Evolutionary conservation across 2,797 vertebrate species (phyloP).

Genomic region (Chelon labrosus): DNA sequence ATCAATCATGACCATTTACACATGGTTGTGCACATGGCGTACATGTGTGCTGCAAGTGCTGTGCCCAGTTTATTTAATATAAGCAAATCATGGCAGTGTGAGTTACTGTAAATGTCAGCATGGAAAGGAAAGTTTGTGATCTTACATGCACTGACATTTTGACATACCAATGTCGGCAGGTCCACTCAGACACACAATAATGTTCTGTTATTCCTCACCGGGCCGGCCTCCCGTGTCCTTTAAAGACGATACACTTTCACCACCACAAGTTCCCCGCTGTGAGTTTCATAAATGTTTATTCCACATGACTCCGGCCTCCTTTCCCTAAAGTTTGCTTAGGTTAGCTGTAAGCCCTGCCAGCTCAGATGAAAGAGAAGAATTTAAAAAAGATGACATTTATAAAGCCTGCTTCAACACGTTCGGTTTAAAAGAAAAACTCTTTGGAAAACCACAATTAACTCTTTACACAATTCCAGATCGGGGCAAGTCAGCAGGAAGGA

Average conservation of each 20-base stretch:
- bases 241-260: constrained; percentile 75
- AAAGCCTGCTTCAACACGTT: constrained; percentile 69
- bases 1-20: constrained; percentile 29
- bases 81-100: not conserved
- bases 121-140: constrained; percentile 50
- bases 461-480: constrained; percentile 61
- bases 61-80: not conserved
- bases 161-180: constrained; percentile 62
- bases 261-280: constrained; percentile 65
- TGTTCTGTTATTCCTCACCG: constrained; percentile 70
- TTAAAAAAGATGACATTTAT: constrained; percentile 63
- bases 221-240: constrained; percentile 63
- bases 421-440: constrained; percentile 51
- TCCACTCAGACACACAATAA: constrained; percentile 63
- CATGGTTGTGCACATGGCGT: not conserved
- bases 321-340: constrained; percentile 63
- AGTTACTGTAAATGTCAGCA: constrained; percentile 36
- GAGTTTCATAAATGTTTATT: constrained; percentile 77
- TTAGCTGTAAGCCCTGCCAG: constrained; percentile 57
- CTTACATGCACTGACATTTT: constrained; percentile 53
- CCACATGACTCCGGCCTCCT: constrained; percentile 58
- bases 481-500: constrained; percentile 35
- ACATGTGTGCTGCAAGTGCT: constrained; percentile 16
- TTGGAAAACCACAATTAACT: constrained; percentile 71
- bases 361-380: constrained; percentile 64